Evolutionary conservation across 2,888 invertebrate species (phyloP), one percentile per base, ranked within the genome.

Genomic region (Noctua pronuba): DNA sequence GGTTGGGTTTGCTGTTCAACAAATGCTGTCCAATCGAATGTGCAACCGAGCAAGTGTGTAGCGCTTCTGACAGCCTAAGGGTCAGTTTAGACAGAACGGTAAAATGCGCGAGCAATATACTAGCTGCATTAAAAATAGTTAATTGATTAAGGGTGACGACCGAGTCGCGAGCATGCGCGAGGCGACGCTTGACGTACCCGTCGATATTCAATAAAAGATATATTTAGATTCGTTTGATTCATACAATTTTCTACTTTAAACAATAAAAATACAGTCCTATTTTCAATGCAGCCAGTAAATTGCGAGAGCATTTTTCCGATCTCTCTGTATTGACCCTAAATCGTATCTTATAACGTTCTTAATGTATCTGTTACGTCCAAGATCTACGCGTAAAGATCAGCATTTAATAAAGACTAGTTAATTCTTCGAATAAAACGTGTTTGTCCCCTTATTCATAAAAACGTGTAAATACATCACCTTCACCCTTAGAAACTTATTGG

Each of bases 331-430:
- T 7, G 16, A 28, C 7, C 58, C 16, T 2, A 66, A 58, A 31
- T 73, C 46, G 31, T 60, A 70, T 66, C 24, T 72, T 31, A 72
- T 44, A 73, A 21, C 6, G 16, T 28, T 82, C 10, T 73, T 24
- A 52, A 64, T 52, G 24, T 52, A 64, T 66, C 72, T 64, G 35
- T 74, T 68, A 80, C 80, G 75, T 82, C 68, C 75, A 80, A 58
- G 62, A 58, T 52, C 55, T 68, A 52, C 24, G 44, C 80, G 62
- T 82, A 44, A 84, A 55, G 38, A 84, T 74, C 70, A 64, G 85
- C 75, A 84, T 82, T 80, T 82, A 82, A 74, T 68, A 68, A 80
- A 80, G 35, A 84, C 64, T 80, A 77, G 44, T 76, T 46, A 35
- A 35, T 60, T 77, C n/a, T 69, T 80, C 78, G 78, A 78, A 83